Base-by-base conservation (phyloP, 2,888 invertebrate genomes). In the Crossocerus cetratus region DNA sequence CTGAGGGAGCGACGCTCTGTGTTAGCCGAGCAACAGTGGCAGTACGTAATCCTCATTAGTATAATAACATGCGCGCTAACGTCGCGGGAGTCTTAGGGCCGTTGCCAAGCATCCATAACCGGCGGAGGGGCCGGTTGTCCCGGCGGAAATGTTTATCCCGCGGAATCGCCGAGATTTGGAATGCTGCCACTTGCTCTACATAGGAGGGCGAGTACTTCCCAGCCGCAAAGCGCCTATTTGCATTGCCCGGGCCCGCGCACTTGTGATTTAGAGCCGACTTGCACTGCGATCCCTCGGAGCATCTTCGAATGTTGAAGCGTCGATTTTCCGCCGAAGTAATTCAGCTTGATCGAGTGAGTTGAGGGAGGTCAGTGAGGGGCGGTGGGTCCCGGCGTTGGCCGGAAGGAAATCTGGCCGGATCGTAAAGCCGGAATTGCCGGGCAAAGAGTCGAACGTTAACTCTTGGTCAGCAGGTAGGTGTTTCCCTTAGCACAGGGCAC, bases 181-280 rank as follows among this genome's bases (percentile, higher is more conserved):
- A 87, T 83, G 79, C 82, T 87, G 88, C 88, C 88, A 88, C 84
- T 87, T 86, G 86, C 84, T 86, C 86, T 84, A 85, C 84, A 86
- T 86, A 87, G 86, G 80, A 32, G 8, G 8, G 32, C 32, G 11
- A 32, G 11, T 32, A 32, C 5, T 8, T 32, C 78, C 81, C 84
- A 79, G 65, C 79, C 83, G 76, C 82, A 87, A 87, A 87, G 78
- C 77, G 84, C 74, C 78, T 70, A 78, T 81, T 82, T 83, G 77
- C 81, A 80, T 84, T 85, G 84, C 77, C 80, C 74, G 74, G 74
- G 77, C 81, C 72, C 72, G 68, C 80, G 77, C 81, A 72, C 72
- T 69, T 65, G 74, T 83, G 84, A 88, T 87, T 87, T 86, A 86
- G 83, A 82, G 82, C 77, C 77, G 82, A 84, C 86, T 86, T 85